Base-by-base conservation (phyloP, 2,113 vertebrate species). In the Puma concolor region DNA sequence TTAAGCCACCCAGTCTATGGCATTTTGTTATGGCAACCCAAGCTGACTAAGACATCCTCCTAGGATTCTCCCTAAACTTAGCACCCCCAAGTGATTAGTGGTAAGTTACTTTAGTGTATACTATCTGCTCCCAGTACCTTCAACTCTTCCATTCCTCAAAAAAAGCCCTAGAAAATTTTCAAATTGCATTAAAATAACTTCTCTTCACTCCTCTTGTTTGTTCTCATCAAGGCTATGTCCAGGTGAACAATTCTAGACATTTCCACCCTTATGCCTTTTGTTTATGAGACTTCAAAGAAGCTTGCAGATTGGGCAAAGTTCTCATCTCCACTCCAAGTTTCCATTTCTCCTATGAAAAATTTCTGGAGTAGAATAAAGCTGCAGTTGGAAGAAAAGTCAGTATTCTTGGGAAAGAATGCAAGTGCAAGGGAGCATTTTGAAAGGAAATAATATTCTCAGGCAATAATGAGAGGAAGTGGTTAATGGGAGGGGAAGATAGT, bases 131-230 rank as follows among this genome's bases (percentile, higher is more conserved):
- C 66, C 9, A 57, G 29, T 85, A 44, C 16, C 79, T 15, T 10
- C 63, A 77, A 64, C 13, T 41, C 41, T 96, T 82, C 16, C 23
- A 48, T 63, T 89, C 27, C 23, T 88, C 54, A 96, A 96, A 9
- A 9, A 57, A 97, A 88, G 13, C 25, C 80, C 33, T 57, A 11
- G 13, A 63, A 72, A 97, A 92, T 13, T 92, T 93, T 97, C 19
- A 87, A 69, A 87, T 57, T 96, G 9, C 67, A 86, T 64, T 92
- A 41, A 96, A 95, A 67, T 92, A 33, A 93, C 60, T 96, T 96
- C 57, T 77, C 4, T 36, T 36, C 89, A 12, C 7, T 84, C 17
- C n/a, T 77, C 52, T 89, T 87, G 2, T 85, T 89, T 96, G 52
- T 57, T 16, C 14, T 96, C 25, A 77, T 94, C 57, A n/a, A 91